Evolutionary conservation across 37 sponge, comb jelly and placozoan genomes (phyloP).

Genomic region (Spongia lamella): DNA sequence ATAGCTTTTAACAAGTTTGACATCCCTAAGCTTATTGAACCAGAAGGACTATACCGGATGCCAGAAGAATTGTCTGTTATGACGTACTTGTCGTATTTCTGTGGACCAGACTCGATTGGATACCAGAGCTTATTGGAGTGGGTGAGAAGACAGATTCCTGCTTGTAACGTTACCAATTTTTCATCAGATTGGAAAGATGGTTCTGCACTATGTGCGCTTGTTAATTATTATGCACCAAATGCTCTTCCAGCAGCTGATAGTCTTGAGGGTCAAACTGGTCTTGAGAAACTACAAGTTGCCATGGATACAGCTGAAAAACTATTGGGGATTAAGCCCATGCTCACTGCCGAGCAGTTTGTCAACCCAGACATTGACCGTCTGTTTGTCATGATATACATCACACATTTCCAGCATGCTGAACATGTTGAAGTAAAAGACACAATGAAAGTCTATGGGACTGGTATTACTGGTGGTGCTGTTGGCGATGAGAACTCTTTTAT

Average conservation of each 20-base stretch:
- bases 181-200: slow-evolving; percentile 52
- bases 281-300: slow-evolving; percentile 35
- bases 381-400: slow-evolving; percentile 56
- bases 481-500: neutral
- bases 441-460: slow-evolving; percentile 7
- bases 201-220: slow-evolving; percentile 36
- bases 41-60: slow-evolving; percentile 12
- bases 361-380: slow-evolving; percentile 37
- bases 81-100: slow-evolving; percentile 54
- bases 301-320: slow-evolving; percentile 42
- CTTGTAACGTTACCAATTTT: slow-evolving; percentile 38
- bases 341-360: slow-evolving; percentile 48
- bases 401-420: slow-evolving; percentile 26
- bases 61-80: slow-evolving; percentile 47
- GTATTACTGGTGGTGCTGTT: slow-evolving; percentile 9
- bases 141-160: slow-evolving; percentile 41
- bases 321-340: slow-evolving; percentile 22
- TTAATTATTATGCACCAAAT: slow-evolving; percentile 33
- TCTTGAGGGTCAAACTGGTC: slow-evolving; percentile 1
- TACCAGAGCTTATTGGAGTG: slow-evolving; percentile 36
- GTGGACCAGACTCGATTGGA: slow-evolving; percentile 41
- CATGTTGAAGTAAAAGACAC: neutral
- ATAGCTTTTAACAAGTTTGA: slow-evolving; percentile 40
- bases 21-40: slow-evolving; percentile 39
- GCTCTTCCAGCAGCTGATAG: slow-evolving; percentile 29